Conservation (phyloP, 2,797 vertebrate species). For the Nothura maculosa region DNA sequence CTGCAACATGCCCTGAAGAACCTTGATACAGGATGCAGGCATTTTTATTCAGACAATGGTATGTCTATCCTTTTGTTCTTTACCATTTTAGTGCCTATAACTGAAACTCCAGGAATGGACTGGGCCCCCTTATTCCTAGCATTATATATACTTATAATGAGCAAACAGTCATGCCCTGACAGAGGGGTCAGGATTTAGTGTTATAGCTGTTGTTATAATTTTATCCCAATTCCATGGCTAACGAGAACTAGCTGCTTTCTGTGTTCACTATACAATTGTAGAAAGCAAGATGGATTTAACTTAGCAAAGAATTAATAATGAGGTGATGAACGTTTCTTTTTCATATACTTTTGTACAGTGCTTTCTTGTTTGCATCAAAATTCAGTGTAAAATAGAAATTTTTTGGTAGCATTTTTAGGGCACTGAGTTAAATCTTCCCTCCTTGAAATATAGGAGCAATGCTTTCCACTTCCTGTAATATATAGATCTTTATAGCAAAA, state of each 20-base stretch:
- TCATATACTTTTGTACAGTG: not conserved
- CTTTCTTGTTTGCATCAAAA: slow-evolving; percentile 52
- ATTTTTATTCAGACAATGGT: not conserved
- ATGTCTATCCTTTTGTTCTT: not conserved
- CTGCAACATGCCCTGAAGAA: not conserved
- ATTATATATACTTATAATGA: not conserved
- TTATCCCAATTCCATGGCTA: slow-evolving; percentile 12
- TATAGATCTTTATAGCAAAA: not conserved
- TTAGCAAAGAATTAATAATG: slow-evolving; percentile 35
- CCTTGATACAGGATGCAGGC: not conserved
- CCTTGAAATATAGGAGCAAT: not conserved
- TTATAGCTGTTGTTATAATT: not conserved
- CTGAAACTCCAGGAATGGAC: not conserved
- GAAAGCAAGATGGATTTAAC: slow-evolving; percentile 19
- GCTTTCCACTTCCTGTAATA: not conserved
- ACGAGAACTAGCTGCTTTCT: not conserved
- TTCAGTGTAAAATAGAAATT: slow-evolving; percentile 55
- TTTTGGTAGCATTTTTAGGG: not conserved
- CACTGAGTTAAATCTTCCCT: slow-evolving; percentile 24
- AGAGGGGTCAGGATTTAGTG: slow-evolving; percentile 12
- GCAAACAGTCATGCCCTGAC: not conserved
- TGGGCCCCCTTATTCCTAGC: not conserved
- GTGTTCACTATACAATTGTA: not conserved
- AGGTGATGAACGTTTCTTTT: not conserved
- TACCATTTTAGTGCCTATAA: not conserved